Base-by-base conservation (phyloP, 1,140 invertebrate genomes). In the Microplitis mediator region DNA sequence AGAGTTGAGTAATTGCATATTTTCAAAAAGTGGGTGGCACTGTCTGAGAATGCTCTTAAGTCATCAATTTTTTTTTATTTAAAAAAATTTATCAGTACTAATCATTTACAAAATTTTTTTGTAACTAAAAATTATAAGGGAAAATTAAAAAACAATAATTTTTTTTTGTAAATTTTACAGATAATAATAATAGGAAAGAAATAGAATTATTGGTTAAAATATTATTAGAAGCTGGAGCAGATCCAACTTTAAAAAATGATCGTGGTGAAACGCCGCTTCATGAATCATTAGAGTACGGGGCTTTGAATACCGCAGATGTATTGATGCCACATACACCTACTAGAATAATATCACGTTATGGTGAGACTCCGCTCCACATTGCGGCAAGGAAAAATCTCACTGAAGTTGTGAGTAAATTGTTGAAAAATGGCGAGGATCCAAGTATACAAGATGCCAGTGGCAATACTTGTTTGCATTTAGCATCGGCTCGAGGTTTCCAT, bases 221-320 rank as follows among this genome's bases (percentile, higher is more conserved):
- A 45, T 76, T 91, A 3, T 68, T 91, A 11, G 82, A 85, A 1
- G 78, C 80, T 56, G 88, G 87, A 6, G 89, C 88, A 4, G 82
- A 90, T 77, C 77, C 81, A 32, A 78, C 83, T 35, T 58, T 87
- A 11, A 77, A 81, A 34, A 88, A 90, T 69, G 85, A 82, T 14
- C 77, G 86, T 31, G 88, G 87, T 4, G 84, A 88, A 65, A 90
- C 87, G 14, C 85, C 88, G 11, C 66, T 88, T 8, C 85, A 87
- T 72, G 85, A 90, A 74, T 88, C 89, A 74, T 87, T 91, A 5
- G 89, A 91, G 74, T 81, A 83, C 52, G 80, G 81, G 50, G 80
- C 79, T 2, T 77, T 82, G 50, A 84, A 84, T 63, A 82, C 80
- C 8, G 81, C 82, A 4, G 60, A 77, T 50, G 66, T 86, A 5